Evolutionary conservation across 2,888 invertebrate species (phyloP).

Genomic region (Cacoxenus indagator): DNA sequence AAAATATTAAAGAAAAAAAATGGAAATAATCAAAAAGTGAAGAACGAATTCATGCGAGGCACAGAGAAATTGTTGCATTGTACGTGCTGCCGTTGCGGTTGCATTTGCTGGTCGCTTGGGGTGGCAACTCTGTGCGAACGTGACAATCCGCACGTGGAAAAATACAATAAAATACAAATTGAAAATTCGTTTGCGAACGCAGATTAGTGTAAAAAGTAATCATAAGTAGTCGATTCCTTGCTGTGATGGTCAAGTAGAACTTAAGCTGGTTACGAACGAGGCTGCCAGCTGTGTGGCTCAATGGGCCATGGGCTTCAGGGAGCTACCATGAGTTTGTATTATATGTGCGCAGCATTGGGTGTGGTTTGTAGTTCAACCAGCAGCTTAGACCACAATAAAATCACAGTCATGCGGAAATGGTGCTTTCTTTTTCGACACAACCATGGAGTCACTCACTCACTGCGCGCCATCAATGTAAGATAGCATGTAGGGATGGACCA

Average conservation of each 20-base stretch:
- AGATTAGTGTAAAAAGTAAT: conserved; percentile 61
- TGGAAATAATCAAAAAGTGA: not conserved
- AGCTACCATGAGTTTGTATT: too few species aligned
- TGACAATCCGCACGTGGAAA: conserved; percentile 45
- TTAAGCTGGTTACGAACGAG: not conserved
- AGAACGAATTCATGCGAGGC: conserved; percentile 48
- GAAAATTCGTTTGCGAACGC: conserved; percentile 42
- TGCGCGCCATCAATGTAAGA: too few species aligned
- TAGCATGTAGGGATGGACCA: not conserved
- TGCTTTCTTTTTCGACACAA: not conserved
- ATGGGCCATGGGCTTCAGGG: too few species aligned
- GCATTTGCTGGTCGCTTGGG: not conserved
- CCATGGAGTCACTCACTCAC: too few species aligned
- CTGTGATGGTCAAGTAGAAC: conserved; percentile 21
- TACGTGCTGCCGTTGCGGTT: conserved; percentile 13
- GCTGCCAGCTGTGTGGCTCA: too few species aligned
- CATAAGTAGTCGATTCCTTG: conserved; percentile 44
- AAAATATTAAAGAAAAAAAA: not conserved
- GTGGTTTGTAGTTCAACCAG: not conserved
- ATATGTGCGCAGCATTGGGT: not conserved
- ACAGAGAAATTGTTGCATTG: conserved; percentile 43
- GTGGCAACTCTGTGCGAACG: conserved; percentile 35
- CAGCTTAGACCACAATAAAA: not conserved
- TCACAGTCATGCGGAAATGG: not conserved
- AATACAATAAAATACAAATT: conserved; percentile 51